Percentiles rank a stretch among this genome's conserved stretches.
Evolutionary conservation across 2,113 vertebrate genomes (phyloP).

Genomic region (Leucopsar rothschildi): DNA sequence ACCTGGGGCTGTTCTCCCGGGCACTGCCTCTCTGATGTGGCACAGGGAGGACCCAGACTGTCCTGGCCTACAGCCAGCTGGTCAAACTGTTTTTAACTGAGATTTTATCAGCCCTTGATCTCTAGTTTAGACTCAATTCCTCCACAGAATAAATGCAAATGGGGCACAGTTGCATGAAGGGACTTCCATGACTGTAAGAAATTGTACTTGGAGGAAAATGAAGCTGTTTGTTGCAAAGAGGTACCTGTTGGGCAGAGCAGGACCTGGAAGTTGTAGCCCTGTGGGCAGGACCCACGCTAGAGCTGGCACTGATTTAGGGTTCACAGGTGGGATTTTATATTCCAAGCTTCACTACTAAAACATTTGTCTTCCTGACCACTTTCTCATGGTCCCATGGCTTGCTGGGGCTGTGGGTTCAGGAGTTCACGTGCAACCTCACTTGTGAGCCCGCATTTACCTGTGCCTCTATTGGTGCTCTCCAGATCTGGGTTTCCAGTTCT

Average conservation of each 20-base stretch:
- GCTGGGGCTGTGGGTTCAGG: neutral
- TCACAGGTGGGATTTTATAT: neutral
- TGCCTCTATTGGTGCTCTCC: neutral
- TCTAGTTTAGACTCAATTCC: neutral
- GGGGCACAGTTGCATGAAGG: neutral
- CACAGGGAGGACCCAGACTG: neutral
- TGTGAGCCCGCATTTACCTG: neutral
- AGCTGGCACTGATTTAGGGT: neutral
- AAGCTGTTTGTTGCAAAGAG: neutral
- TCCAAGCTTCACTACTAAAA: neutral
- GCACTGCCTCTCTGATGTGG: neutral
- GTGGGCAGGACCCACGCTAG: neutral
- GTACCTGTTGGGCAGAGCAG: neutral
- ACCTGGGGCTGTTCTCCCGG: fast-evolving
- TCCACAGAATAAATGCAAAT: neutral
- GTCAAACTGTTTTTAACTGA: neutral
- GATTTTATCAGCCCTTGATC: neutral
- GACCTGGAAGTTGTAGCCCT: neutral
- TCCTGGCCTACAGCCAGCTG: neutral
- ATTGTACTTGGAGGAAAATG: neutral
- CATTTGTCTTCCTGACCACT: neutral
- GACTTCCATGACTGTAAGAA: neutral
- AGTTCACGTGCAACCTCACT: neutral
- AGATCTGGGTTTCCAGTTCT: neutral
- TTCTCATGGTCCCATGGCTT: neutral